Evolutionary conservation across 2,888 invertebrate species (phyloP), one percentile per base, ranked within the genome.

Genomic region (Horisme vitalbata): DNA sequence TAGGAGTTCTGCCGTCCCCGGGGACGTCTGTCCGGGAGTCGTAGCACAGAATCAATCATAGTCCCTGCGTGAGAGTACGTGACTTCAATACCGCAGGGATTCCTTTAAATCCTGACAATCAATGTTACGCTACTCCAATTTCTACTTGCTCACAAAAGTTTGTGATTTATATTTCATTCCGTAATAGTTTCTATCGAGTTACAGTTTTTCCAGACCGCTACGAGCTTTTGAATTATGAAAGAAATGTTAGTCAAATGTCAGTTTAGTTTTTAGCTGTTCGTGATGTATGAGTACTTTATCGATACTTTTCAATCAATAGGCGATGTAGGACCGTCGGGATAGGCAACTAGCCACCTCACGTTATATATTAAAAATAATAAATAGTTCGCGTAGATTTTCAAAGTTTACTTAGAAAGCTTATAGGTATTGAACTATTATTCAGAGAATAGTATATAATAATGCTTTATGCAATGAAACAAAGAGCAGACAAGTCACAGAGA

Each of bases 101-200:
- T 28, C 31, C 21, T 48, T 38, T 35, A 32, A 36, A 30, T 4
- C 32, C 10, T 23, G 26, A 34, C 38, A 44, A 31, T 30, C 20
- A 48, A 28, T 43, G 28, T 49, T 49, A 44, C 39, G 39, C 39
- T 36, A 44, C 35, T 44, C 14, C 39, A 26, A 43, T 39, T 28
- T 44, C 43, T 34, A 18, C 18, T 31, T 34, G 23, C 18, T 31
- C 21, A 26, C 35, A 44, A 32, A 41, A 48, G 48, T 48, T 46
- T 41, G 9, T 38, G 33, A 38, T 43, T 48, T 28, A 46, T 46
- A 36, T 46, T 39, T 46, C 23, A 31, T 26, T 24, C 30, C 20
- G 9, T 8, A 21, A 37, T 30, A 48, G 37, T 48, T 48, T 34
- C 21, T 30, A 44, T 48, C 30, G 24, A 48, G 33, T 43, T 41